Base-by-base conservation (phyloP, 2,113 vertebrate species). In the Lasiurus borealis region DNA sequence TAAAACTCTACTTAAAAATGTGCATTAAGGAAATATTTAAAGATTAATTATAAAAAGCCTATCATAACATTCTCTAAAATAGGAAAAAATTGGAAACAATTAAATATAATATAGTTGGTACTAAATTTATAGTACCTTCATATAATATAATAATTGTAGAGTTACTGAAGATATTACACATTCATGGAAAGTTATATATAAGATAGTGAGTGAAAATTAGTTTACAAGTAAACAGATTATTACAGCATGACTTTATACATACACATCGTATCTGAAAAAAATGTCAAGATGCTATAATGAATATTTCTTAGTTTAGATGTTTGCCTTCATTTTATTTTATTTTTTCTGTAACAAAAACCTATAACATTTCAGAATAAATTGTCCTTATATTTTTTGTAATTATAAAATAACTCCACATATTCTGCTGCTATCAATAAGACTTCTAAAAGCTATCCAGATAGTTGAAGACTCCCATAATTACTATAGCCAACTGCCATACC, bases 301-400 rank as follows among this genome's bases (percentile, higher is more conserved):
- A 66, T 85, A 85, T 36, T 48, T 66, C n/a, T n/a, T n/a, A 83
- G 44, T 62, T 62, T 52, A 5, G 59, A 82, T 48, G 1, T 62
- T 31, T 77, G 23, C 36, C 69, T 88, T 84, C 16, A 66, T 66
- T 88, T 88, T 71, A 77, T 8, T 40, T n/a, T n/a, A n/a, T n/a
- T n/a, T n/a, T 88, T 18, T 68, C 69, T 71, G 34, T 46, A 82
- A 87, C 2, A 62, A 71, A 93, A 91, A 88, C 62, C 21, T 75
- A 10, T 54, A 52, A 85, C 52, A 68, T 54, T 72, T 96, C 40
- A 96, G 21, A 82, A 77, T 88, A 84, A 88, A 71, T 81, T 68
- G 62, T 57, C 27, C 40, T 90, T 44, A 68, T 25, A 77, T 81
- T 84, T 89, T n/a, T 78, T 44, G 21, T 64, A 54, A 81, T 14